These are phyloP conservation scores for Psococerastis gibbosa DNA, from an alignment of 2,888 invertebrate genomes.

Conservation along the genomic window DNA sequence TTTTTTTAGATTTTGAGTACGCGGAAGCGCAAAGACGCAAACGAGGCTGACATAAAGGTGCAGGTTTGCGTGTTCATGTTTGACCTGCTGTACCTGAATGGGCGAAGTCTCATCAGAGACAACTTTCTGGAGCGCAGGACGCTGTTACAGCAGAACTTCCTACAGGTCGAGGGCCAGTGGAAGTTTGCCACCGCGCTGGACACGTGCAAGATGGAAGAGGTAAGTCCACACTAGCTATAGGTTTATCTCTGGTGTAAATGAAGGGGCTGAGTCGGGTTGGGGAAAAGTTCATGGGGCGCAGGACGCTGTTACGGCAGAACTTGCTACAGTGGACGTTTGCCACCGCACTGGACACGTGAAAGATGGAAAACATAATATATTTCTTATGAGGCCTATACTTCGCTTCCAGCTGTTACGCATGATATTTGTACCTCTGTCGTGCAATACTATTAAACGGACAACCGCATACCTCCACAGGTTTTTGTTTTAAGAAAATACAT, in stretches of 20 bases:
- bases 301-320: constrained; percentile 48
- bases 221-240: no score
- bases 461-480: no score
- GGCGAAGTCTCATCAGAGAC: constrained; percentile 56
- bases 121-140: constrained; percentile 57
- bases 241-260: constrained; percentile 72
- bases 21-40: constrained; percentile 33
- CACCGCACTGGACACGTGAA: constrained; percentile 55
- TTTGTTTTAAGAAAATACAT: no score
- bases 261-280: constrained; percentile 73
- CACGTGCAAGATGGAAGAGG: constrained; percentile 72
- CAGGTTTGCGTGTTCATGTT: constrained; percentile 94
- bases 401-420: no score
- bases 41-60: constrained; percentile 54
- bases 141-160: constrained; percentile 50
- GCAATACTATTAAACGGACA: no score
- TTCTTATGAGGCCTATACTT: no score
- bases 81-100: constrained; percentile 86
- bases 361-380: constrained; percentile 68
- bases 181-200: constrained; percentile 69
- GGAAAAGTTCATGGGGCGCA: constrained; percentile 50
- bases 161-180: constrained; percentile 61
- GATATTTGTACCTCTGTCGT: no score
- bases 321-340: constrained; percentile 80
- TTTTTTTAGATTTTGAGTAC: constrained; percentile 8